Conservation (phyloP, 1,140 invertebrate species). For the Aethina tumida region DNA sequence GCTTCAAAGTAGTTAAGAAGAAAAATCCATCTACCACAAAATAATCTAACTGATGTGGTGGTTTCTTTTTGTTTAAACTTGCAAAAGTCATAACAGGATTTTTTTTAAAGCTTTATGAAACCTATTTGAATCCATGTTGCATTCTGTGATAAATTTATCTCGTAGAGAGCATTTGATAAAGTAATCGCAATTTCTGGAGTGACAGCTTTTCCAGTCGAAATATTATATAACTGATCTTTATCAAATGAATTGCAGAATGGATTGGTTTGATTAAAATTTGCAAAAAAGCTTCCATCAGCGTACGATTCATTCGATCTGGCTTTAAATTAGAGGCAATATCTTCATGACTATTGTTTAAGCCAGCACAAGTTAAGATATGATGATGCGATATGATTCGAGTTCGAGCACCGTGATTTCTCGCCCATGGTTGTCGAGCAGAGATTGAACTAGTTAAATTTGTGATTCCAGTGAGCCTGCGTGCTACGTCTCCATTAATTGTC, state of each 20-base stretch:
- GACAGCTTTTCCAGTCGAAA: too few relatives aligned
- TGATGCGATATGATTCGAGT: slow-evolving; percentile 5
- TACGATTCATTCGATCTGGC: too few relatives aligned
- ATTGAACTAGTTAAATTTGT: slow-evolving; percentile 15
- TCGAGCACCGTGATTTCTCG: slow-evolving; percentile 5
- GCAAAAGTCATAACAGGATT: too few relatives aligned
- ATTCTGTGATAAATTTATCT: slow-evolving; percentile 2
- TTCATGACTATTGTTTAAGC: too few relatives aligned
- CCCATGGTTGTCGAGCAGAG: slow-evolving; percentile 14
- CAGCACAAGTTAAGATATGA: too few relatives aligned
- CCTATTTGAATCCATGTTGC: slow-evolving; percentile 2
- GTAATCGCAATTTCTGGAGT: too few relatives aligned
- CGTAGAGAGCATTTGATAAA: background rate
- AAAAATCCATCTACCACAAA: slow-evolving; percentile 25
- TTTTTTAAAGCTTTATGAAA: slow-evolving; percentile 3
- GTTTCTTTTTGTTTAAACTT: too few relatives aligned
- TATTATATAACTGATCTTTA: too few relatives aligned
- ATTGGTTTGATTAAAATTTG: too few relatives aligned
- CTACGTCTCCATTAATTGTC: slow-evolving; percentile 31
- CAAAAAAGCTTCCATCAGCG: too few relatives aligned
- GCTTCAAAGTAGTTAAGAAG: slow-evolving; percentile 19
- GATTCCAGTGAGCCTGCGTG: slow-evolving; percentile 23
- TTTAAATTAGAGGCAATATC: too few relatives aligned
- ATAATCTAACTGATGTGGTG: slow-evolving; percentile 9
- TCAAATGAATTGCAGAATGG: too few relatives aligned